Evolutionary conservation across 2,113 vertebrate species (phyloP).

Genomic region (Gambusia affinis): DNA sequence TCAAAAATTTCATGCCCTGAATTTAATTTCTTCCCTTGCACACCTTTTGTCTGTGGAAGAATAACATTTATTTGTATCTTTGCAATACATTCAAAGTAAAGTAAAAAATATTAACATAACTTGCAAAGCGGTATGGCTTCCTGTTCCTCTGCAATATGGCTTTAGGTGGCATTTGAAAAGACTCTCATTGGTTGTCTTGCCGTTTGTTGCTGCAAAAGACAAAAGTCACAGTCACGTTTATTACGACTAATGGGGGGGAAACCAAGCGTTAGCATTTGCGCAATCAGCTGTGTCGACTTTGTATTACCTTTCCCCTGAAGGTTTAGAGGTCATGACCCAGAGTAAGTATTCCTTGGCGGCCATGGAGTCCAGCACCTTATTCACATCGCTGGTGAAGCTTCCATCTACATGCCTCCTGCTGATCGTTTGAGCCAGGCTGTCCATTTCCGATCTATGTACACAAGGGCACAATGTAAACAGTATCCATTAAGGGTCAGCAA

Average conservation of each 20-base stretch:
- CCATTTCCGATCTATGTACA: conserved; percentile 82
- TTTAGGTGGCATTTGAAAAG: conserved; percentile 59
- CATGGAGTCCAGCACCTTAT: conserved; percentile 91
- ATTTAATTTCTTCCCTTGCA: conserved; percentile 25
- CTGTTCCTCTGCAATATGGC: conserved; percentile 76
- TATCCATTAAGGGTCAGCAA: conserved; percentile 6
- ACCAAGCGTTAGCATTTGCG: not conserved
- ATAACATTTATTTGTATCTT: conserved; percentile 48
- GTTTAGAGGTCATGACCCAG: conserved; percentile 92
- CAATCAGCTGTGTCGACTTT: not conserved
- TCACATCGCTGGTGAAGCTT: conserved; percentile 95
- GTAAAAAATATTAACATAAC: conserved; percentile 39
- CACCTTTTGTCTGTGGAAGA: conserved; percentile 61
- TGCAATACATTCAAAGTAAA: conserved; percentile 44
- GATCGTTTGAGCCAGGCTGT: conserved; percentile 71
- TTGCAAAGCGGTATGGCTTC: conserved; percentile 81
- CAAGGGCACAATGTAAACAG: conserved; percentile 61
- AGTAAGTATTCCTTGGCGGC: conserved; percentile 94
- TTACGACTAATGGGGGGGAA: not conserved
- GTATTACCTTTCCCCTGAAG: conserved; percentile 77
- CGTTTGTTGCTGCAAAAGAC: conserved; percentile 77
- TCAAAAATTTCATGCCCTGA: conserved; percentile 62
- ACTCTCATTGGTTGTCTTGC: conserved; percentile 75
- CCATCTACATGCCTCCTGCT: conserved; percentile 92
- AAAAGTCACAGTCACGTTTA: conserved; percentile 20